Evolutionary conservation across 2,888 invertebrate species (phyloP).

Genomic region (Bruchidius siliquastri): DNA sequence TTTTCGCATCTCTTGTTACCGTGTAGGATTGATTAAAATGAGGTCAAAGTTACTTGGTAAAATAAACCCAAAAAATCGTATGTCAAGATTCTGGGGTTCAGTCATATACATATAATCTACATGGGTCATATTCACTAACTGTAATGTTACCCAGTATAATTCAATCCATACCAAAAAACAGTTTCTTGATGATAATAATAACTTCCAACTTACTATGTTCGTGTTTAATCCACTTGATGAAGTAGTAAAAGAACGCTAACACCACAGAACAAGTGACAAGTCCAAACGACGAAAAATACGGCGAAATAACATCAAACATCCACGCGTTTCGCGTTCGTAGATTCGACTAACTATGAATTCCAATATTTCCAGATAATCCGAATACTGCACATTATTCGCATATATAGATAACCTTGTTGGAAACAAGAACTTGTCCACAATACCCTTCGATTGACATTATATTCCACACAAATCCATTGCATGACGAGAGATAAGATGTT

Average conservation of each 20-base stretch:
- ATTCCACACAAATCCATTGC: slow-evolving; percentile 8
- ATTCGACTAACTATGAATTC: background rate
- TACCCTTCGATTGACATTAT: slow-evolving; percentile 23
- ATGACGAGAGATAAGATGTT: slow-evolving; percentile 7
- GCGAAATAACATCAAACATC: slow-evolving; percentile 6
- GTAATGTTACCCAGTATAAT: too few species aligned
- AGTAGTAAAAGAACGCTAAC: slow-evolving; percentile 8
- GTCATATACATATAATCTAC: too few species aligned
- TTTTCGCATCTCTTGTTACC: too few species aligned
- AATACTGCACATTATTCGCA: slow-evolving; percentile 7
- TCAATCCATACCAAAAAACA: too few species aligned
- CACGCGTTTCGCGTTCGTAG: slow-evolving; percentile 1
- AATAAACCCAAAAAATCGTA: too few species aligned
- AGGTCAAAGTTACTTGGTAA: too few species aligned
- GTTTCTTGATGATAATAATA: too few species aligned
- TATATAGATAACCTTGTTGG: slow-evolving; percentile 21
- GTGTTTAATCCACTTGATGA: slow-evolving; percentile 9
- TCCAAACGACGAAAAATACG: slow-evolving; percentile 6
- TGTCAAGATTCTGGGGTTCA: too few species aligned
- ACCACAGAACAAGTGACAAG: slow-evolving; percentile 3
- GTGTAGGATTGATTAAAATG: too few species aligned
- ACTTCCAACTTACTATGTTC: slow-evolving; percentile 3
- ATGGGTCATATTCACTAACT: too few species aligned
- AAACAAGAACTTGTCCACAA: slow-evolving; percentile 15
- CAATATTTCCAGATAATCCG: background rate